Base-by-base conservation (phyloP, 2,113 vertebrate genomes). In the Narcine bancroftii region DNA sequence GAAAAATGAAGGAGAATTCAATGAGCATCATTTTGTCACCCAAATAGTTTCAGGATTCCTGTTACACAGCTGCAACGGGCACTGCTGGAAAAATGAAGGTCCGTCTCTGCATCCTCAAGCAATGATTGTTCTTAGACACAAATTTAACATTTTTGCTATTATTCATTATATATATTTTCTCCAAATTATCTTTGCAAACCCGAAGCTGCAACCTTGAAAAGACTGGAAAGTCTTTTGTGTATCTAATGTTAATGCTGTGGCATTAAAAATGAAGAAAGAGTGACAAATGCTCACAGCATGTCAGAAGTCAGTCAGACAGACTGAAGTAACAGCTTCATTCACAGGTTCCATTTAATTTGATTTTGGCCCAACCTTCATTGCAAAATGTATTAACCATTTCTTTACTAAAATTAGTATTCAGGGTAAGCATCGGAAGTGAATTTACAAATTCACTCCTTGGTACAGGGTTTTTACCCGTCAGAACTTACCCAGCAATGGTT, bases 221-320 rank as follows among this genome's bases (percentile, higher is more conserved):
- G n/a, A 85, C 29, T 13, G 79, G 17, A 56, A 56, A 83, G 79
- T 83, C 75, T 72, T 77, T 39, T 39, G 6, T 45, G 47, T n/a
- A 85, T 56, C 53, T 19, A 21, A n/a, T 21, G 33, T 87, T 53
- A 87, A 87, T 60, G 81, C 21, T 17, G 50, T 63, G 33, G 33
- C 81, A 87, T 7, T 60, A 53, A 87, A 87, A 53, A 60, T 87
- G 81, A 87, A 36, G 33, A 87, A 87, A 87, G 81, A 63, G 19
- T 87, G 81, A 63, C n/a, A 36, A 87, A 87, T 87, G 53, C 21
- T 56, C 29, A 87, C 33, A 36, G 81, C 53, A 2, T 36, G 33
- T 53, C 79, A 87, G 81, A 87, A 60, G 81, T 60, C 81, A 87
- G 53, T 13, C 81, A 85, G 81, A 85, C 50, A 60, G 15, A 33